Base-by-base conservation (phyloP, 2,113 vertebrate species). In the Dascyllus trimaculatus region DNA sequence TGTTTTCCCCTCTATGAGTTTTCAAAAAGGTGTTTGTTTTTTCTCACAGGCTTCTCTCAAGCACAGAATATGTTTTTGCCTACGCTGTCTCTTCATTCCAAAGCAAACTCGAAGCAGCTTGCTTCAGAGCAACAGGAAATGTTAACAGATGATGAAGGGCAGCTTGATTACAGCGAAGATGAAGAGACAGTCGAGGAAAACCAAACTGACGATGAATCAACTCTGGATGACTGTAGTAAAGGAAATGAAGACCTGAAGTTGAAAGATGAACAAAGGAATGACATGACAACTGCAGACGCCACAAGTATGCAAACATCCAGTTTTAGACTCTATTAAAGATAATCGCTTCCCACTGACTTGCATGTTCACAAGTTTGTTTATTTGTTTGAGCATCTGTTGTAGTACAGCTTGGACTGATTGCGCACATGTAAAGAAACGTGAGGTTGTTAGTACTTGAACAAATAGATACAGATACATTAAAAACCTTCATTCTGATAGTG, bases 41-140 rank as follows among this genome's bases (percentile, higher is more conserved):
- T 24, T 77, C 11, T 63, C 0, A 2, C 52, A 85, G 83, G 29
- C 18, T n/a, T 11, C 35, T 60, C 65, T 40, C 53, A 45, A 0
- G 18, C 10, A 61, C 69, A 70, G 60, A 66, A 45, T 56, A 61
- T 71, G 48, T 85, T 82, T 82, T 58, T 82, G 43, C 84, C 75
- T 2, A 29, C 26, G 25, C 43, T 81, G 29, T 74, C 43, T 35
- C 54, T 81, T 56, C 51, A 48, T 24, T 64, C 25, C 17, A 70
- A 78, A 70, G 13, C 22, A 15, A 70, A 49, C 26, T 21, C 10
- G 0, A 38, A 13, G 21, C 75, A 65, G 9, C 75, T n/a, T 1
- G 1, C 32, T 38, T 26, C n/a, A 58, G 52, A 45, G n/a, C 45
- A 59, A 1, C 63, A 18, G 14, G 26, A 53, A 24, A n/a, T 14